These are phyloP conservation scores for Ceuthmochares aereus DNA, from an alignment of 2,113 vertebrate species.

Conservation along the genomic window DNA sequence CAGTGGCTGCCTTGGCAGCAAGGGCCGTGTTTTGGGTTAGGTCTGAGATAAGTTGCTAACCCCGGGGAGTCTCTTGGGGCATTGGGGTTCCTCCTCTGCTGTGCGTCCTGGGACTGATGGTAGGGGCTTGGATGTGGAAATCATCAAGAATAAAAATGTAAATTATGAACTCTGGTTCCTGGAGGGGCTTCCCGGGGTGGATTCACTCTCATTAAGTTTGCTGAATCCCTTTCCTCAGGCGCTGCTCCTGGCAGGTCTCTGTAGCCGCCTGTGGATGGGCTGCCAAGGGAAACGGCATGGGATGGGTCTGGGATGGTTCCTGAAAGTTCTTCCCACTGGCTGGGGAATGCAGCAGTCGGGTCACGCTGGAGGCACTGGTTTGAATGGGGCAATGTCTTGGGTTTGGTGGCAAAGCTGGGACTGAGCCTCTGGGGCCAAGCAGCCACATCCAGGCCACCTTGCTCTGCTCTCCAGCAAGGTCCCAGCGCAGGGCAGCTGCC, in stretches of 20 bases:
- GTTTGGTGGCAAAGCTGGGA: fast-evolving
- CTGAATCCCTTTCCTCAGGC: fast-evolving
- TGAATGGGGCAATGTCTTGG: neutral
- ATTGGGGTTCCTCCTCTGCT: neutral
- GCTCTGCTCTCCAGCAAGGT: neutral
- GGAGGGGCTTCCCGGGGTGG: neutral
- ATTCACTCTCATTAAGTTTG: neutral
- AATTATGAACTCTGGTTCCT: neutral
- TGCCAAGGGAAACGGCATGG: neutral
- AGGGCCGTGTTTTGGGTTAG: neutral
- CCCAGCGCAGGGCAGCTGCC: neutral
- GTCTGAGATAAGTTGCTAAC: neutral
- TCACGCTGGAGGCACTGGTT: neutral
- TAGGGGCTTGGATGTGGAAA: neutral
- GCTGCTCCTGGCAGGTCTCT: neutral
- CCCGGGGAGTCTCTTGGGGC: neutral
- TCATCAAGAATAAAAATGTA: neutral
- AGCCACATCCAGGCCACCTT: neutral
- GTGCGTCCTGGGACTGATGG: neutral
- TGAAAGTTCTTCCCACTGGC: neutral
- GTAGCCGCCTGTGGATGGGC: fast-evolving
- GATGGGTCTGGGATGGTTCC: neutral
- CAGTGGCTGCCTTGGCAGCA: neutral
- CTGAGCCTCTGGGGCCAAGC: fast-evolving
- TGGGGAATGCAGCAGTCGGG: neutral